Evolutionary conservation across 2,888 invertebrate genomes (phyloP).

Genomic region (Lamellibrachia satsuma): DNA sequence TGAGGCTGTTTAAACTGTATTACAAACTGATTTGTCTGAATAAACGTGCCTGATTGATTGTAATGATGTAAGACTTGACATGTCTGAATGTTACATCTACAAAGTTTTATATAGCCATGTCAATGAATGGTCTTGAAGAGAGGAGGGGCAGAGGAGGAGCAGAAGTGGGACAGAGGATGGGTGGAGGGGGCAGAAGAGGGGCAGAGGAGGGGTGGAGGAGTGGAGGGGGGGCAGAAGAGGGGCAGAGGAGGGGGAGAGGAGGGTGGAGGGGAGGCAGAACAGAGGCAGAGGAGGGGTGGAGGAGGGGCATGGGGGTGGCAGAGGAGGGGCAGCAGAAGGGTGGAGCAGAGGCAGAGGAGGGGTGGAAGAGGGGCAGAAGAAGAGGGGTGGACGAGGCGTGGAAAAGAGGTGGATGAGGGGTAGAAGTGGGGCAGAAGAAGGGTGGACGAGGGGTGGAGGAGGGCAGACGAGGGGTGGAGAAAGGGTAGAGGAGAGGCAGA

Average conservation of each 20-base stretch:
- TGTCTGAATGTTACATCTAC: too few species aligned
- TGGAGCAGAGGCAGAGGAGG: neutral
- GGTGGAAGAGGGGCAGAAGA: neutral
- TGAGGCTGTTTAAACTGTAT: too few species aligned
- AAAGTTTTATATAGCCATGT: too few species aligned
- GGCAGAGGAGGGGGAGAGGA: neutral
- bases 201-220: neutral
- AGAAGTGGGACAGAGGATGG: neutral
- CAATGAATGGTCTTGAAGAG: neutral
- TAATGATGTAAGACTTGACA: too few species aligned
- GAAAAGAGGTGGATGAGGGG: neutral
- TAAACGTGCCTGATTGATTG: too few species aligned
- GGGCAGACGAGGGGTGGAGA: neutral
- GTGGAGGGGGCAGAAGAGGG: neutral
- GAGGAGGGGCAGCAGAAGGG: neutral
- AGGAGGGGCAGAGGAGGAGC: neutral
- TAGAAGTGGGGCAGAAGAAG: neutral
- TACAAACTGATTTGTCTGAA: too few species aligned
- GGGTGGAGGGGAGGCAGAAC: neutral
- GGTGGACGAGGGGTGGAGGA: neutral
- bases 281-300: neutral
- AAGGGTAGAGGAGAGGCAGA: neutral
- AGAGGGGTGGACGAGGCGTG: conserved; percentile 1
- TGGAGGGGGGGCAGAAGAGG: neutral
- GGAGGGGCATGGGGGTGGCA: neutral